Percentiles rank a stretch among this genome's conserved stretches.
phyloP scores from a whole-genome alignment of 2,888 invertebrate genomes.

The Nomada ferruginata region DNA sequence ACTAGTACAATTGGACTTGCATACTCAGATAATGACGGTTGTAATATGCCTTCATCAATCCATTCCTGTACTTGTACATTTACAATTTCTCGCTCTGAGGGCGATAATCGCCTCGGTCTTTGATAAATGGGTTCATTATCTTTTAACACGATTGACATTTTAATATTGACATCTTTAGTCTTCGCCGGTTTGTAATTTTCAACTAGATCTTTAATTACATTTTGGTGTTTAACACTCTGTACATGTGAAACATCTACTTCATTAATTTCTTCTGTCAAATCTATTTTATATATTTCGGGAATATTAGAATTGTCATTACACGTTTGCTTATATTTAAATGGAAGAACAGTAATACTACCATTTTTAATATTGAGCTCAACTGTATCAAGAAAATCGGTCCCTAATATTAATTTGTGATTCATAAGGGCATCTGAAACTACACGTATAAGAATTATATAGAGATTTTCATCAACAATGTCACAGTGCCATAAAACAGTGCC shows the following conservation, averaged over 20 bases:
- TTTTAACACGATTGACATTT: slow-evolving; percentile 72
- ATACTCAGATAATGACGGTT: slow-evolving; percentile 31
- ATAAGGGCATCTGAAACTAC: neutral
- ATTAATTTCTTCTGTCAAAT: slow-evolving; percentile 17
- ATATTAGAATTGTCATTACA: neutral
- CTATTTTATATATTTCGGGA: slow-evolving; percentile 2
- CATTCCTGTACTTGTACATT: slow-evolving; percentile 69
- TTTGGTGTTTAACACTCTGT: neutral
- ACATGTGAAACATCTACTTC: neutral
- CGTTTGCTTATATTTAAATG: too few species aligned
- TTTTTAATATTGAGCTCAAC: neutral
- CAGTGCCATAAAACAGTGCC: too few species aligned
- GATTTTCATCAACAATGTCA: neutral
- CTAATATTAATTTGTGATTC: neutral
- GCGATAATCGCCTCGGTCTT: slow-evolving; percentile 52
- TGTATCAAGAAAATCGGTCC: neutral
- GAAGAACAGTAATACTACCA: neutral
- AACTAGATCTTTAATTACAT: neutral
- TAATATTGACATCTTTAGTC: slow-evolving; percentile 43
- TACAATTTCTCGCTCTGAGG: too few species aligned
- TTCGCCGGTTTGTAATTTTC: neutral
- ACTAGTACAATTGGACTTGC: slow-evolving; percentile 73
- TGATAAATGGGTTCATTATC: slow-evolving; percentile 73
- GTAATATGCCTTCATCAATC: slow-evolving; percentile 73
- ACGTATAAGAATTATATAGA: neutral